A percentile compares a stretch with the other conserved stretches of the same genome.
These are phyloP conservation scores for Rhadina sibilatrix DNA, from an alignment of 2,113 vertebrate genomes.

Conservation along the genomic window DNA sequence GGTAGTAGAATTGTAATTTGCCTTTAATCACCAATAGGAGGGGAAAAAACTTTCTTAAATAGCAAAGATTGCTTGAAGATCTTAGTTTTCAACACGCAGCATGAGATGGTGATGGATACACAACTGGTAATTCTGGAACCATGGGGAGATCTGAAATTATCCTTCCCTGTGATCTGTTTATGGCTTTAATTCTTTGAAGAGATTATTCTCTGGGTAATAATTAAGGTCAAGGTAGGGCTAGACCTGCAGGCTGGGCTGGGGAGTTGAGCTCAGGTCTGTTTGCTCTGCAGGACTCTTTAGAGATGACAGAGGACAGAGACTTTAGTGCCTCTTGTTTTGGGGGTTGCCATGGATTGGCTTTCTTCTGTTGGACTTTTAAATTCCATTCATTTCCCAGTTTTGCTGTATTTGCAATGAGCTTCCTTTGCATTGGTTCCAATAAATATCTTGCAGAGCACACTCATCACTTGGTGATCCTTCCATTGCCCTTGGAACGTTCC, in stretches of 20 bases:
- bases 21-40: not conserved
- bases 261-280: not conserved
- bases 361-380: not conserved
- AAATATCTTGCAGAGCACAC: not conserved
- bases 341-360: not conserved
- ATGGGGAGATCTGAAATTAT: not conserved
- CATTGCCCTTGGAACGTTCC: not conserved
- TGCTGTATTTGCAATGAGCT: not conserved
- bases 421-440: not conserved
- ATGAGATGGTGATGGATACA: not conserved
- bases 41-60: not conserved
- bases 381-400: not conserved
- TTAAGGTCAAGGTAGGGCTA: constrained; percentile 47
- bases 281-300: not conserved
- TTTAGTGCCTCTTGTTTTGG: not conserved
- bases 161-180: not conserved
- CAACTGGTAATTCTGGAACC: constrained; percentile 5
- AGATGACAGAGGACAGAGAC: not conserved
- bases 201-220: constrained; percentile 31
- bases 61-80: not conserved
- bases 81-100: not conserved
- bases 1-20: not conserved
- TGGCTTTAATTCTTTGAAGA: not conserved
- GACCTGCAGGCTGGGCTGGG: not conserved
- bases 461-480: not conserved